Evolutionary conservation across 2,888 invertebrate species (phyloP).

Genomic region (Agrochola lychnidis): DNA sequence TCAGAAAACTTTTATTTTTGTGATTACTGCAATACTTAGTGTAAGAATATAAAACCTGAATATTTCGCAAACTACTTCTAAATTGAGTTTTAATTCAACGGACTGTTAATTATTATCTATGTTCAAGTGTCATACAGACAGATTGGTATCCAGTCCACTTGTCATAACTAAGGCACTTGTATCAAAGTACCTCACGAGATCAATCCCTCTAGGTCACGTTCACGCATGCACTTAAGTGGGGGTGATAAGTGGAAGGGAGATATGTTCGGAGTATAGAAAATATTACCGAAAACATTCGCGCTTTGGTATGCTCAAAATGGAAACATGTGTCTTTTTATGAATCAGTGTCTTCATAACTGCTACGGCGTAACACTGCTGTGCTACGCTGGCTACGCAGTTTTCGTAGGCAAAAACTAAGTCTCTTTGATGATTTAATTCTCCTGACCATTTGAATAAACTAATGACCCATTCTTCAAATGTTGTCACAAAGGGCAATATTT

Average conservation of each 20-base stretch:
- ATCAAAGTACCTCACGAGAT: conserved; percentile 28
- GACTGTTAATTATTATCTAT: background rate
- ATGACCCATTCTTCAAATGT: background rate
- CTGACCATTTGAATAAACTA: background rate
- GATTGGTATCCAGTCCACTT: conserved; percentile 20
- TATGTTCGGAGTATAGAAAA: background rate
- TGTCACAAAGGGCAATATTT: no score
- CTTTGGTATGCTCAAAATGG: conserved; percentile 1
- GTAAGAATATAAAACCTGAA: background rate
- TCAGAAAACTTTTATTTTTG: background rate
- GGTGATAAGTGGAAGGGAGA: conserved; percentile 5
- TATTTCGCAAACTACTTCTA: background rate
- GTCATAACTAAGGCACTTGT: conserved; percentile 15
- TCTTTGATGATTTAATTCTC: background rate
- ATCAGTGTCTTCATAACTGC: background rate
- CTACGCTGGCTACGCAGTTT: no score
- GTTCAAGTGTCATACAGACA: conserved; percentile 1
- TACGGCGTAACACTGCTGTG: conserved; percentile 35
- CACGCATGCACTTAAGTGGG: conserved; percentile 23
- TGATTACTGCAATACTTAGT: background rate
- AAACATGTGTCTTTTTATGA: background rate
- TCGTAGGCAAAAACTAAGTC: background rate
- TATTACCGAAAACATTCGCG: background rate
- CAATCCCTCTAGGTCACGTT: conserved; percentile 32
- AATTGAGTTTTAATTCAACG: background rate